phyloP scores from a whole-genome alignment of 2,888 invertebrate genomes.

The Apoderus coryli region DNA sequence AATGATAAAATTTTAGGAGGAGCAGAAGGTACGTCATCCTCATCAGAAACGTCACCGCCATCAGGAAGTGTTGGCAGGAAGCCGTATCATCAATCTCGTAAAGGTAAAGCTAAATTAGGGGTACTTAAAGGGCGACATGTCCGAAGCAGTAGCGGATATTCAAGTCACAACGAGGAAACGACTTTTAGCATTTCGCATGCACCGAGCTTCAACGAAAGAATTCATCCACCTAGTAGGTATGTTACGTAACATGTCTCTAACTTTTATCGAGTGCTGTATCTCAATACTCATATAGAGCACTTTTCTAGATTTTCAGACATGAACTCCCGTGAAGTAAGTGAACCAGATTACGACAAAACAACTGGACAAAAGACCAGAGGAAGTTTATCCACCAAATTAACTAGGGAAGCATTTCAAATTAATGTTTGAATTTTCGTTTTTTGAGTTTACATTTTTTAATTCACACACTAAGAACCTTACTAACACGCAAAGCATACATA shows the following conservation, averaged over 20 bases:
- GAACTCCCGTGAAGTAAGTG: conserved; percentile 32
- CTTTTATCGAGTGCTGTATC: too few species aligned
- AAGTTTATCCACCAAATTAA: conserved; percentile 32
- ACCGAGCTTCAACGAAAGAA: conserved; percentile 68
- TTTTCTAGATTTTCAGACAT: conserved; percentile 59
- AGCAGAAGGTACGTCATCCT: conserved; percentile 63
- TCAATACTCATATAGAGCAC: too few species aligned
- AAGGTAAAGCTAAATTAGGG: conserved; percentile 39
- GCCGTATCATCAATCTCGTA: conserved; percentile 48
- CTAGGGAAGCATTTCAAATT: conserved; percentile 62
- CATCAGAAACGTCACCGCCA: conserved; percentile 64
- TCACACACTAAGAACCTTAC: too few species aligned
- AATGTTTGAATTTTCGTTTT: conserved; percentile 42
- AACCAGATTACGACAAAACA: conserved; percentile 34
- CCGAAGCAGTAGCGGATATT: conserved; percentile 65
- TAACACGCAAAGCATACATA: too few species aligned
- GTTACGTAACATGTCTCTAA: too few species aligned
- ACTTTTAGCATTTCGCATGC: conserved; percentile 72
- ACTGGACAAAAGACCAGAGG: conserved; percentile 32
- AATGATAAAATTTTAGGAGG: conserved; percentile 35
- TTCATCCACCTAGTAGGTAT: conserved; percentile 58
- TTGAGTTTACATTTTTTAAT: conserved; percentile 11
- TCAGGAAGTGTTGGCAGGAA: conserved; percentile 44
- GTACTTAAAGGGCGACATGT: conserved; percentile 43
- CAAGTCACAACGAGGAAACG: conserved; percentile 73